A percentile compares a stretch with the other conserved stretches of the same genome.
Evolutionary conservation across 2,113 vertebrate genomes (phyloP).

Genomic region (Cisticola juncidis): DNA sequence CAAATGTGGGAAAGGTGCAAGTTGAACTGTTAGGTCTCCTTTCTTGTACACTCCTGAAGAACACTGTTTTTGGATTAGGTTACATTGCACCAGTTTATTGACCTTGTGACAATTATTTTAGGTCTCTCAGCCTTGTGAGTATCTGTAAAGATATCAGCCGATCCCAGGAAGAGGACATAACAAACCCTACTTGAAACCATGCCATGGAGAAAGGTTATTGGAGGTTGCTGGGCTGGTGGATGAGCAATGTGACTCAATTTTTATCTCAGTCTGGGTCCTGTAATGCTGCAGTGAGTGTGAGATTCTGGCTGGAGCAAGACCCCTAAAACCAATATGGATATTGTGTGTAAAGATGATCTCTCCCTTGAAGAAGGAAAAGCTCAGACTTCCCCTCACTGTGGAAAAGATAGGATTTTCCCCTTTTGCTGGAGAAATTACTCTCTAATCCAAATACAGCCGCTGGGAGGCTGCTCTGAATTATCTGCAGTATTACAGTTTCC

Average conservation of each 20-base stretch:
- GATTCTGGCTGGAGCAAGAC: not conserved
- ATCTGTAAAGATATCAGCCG: not conserved
- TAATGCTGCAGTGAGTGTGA: not conserved
- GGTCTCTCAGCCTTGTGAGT: not conserved
- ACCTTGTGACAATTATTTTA: slow-evolving; percentile 13
- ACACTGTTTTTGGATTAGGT: not conserved
- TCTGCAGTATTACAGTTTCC: not conserved
- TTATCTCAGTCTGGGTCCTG: not conserved
- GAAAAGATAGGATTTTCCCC: not conserved
- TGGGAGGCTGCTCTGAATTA: not conserved
- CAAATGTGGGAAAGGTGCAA: not conserved
- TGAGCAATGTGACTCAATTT: not conserved
- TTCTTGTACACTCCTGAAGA: not conserved
- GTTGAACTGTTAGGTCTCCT: not conserved
- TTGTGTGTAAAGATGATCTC: not conserved
- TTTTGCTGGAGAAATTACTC: not conserved
- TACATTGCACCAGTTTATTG: not conserved
- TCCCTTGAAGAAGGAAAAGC: not conserved
- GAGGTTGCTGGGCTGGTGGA: rapidly evolving
- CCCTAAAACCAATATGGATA: not conserved
- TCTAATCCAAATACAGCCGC: not conserved
- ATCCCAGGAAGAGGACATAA: not conserved
- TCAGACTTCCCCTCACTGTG: not conserved
- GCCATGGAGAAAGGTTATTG: not conserved
- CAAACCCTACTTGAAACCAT: not conserved